Conservation (phyloP, 37 sponge, comb jelly and placozoan genomes). For the Diacarnus erythraeanus region DNA sequence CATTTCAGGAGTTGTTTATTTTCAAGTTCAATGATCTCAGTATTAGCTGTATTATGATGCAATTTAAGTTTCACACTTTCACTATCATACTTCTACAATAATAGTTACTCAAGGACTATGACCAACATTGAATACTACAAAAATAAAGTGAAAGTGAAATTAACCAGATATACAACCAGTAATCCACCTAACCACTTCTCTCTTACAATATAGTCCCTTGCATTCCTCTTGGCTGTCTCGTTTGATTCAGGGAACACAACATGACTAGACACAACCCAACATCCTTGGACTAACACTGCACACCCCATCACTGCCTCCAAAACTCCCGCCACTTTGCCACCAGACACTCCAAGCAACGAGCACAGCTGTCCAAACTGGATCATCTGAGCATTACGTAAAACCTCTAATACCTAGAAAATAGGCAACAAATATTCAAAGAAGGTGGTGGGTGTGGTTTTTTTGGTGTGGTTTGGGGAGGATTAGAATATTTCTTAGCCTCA, state of each 20-base stretch:
- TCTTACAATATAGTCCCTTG: slow-evolving; percentile 72
- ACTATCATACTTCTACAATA: too few relatives aligned
- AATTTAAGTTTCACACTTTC: too few relatives aligned
- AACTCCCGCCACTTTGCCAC: background rate
- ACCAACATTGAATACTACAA: too few relatives aligned
- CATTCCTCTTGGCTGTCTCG: slow-evolving; percentile 12
- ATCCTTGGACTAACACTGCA: slow-evolving; percentile 75
- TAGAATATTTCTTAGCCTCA: background rate
- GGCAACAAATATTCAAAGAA: too few relatives aligned
- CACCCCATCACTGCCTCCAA: slow-evolving; percentile 42
- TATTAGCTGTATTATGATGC: too few relatives aligned
- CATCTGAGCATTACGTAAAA: slow-evolving; percentile 30
- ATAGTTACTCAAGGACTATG: too few relatives aligned
- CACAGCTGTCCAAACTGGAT: slow-evolving; percentile 48
- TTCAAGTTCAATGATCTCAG: too few relatives aligned
- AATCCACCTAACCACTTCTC: background rate
- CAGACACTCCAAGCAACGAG: slow-evolving; percentile 42
- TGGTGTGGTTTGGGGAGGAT: too few relatives aligned
- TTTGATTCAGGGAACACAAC: slow-evolving; percentile 20
- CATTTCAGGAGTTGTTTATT: too few relatives aligned
- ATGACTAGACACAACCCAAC: slow-evolving; percentile 71
- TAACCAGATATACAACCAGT: background rate
- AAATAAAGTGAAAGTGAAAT: too few relatives aligned
- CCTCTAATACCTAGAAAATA: background rate
- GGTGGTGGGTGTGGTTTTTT: too few relatives aligned